Conservation (phyloP, 2,888 invertebrate genomes). For the Aplocera efformata region DNA sequence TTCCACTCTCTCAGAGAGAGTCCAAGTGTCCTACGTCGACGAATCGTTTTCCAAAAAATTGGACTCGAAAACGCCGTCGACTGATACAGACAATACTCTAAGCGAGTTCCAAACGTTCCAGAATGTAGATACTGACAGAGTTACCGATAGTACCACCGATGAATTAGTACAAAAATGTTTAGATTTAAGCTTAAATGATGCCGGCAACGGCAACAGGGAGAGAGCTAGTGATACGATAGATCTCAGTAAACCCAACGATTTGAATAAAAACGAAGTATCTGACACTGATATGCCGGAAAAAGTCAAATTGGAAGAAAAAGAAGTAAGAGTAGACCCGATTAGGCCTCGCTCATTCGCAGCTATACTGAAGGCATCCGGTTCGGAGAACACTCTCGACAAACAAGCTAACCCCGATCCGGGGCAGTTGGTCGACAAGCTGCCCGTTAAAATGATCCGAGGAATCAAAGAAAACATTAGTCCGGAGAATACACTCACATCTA, state of each 20-base stretch:
- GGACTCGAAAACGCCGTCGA: conserved; percentile 71
- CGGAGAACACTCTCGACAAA: conserved; percentile 66
- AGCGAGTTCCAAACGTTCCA: conserved; percentile 70
- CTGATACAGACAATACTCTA: conserved; percentile 70
- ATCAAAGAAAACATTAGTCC: conserved; percentile 84
- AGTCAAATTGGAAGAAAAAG: conserved; percentile 23
- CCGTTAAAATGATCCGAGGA: conserved; percentile 77
- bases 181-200: conserved; percentile 66
- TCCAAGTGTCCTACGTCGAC: conserved; percentile 70
- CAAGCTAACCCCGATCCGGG: conserved; percentile 63
- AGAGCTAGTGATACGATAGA: conserved; percentile 56
- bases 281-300: conserved; percentile 7
- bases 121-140: conserved; percentile 38
- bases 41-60: conserved; percentile 70
- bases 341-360: conserved; percentile 69
- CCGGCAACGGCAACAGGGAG: conserved; percentile 41
- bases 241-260: conserved; percentile 70
- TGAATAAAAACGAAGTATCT: conserved; percentile 44
- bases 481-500: conserved; percentile 77
- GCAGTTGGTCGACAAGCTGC: conserved; percentile 71
- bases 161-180: conserved; percentile 74
- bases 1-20: conserved; percentile 69
- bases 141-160: conserved; percentile 74
- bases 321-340: conserved; percentile 44
- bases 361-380: conserved; percentile 65